A percentile compares a stretch with the other conserved stretches of the same genome.
Conservation (phyloP, 23 tunicate genomes). For the Diplosoma virens region DNA sequence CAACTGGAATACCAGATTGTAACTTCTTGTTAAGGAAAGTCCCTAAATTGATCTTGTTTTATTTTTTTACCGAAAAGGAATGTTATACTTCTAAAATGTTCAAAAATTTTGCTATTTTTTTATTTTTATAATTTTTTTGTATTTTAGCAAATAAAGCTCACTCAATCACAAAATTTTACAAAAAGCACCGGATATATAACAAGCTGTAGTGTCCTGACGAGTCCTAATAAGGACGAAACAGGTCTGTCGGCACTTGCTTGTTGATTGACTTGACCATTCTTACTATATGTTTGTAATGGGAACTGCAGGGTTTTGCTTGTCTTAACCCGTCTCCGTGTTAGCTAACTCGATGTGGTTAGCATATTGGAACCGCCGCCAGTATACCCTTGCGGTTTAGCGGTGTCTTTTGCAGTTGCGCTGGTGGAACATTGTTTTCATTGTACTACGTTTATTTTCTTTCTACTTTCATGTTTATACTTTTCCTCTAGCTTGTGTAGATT, state of each 20-base stretch:
- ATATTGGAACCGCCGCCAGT: too few relatives aligned
- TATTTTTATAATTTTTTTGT: constrained; percentile 1
- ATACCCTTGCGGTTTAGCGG: too few relatives aligned
- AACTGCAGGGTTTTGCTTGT: too few relatives aligned
- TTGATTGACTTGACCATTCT: too few relatives aligned
- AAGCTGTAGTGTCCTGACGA: too few relatives aligned
- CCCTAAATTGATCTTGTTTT: constrained; percentile 21
- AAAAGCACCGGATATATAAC: constrained; percentile 5
- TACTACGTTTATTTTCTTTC: constrained; percentile 11
- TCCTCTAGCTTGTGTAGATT: constrained; percentile 27
- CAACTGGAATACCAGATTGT: neutral
- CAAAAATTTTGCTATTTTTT: constrained; percentile 11
- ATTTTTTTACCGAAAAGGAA: constrained; percentile 12
- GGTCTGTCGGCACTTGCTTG: too few relatives aligned
- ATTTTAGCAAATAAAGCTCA: constrained; percentile 17
- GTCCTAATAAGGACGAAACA: too few relatives aligned
- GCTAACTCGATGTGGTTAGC: too few relatives aligned
- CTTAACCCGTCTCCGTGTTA: too few relatives aligned
- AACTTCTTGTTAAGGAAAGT: constrained; percentile 20
- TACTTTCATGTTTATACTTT: constrained; percentile 15
- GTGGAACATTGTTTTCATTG: too few relatives aligned
- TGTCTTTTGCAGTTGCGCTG: too few relatives aligned
- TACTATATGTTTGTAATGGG: too few relatives aligned
- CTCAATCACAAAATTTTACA: constrained; percentile 19
- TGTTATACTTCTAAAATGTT: constrained; percentile 18